Conservation (phyloP, 2,113 vertebrate genomes). For the Atlantisia rogersi region DNA sequence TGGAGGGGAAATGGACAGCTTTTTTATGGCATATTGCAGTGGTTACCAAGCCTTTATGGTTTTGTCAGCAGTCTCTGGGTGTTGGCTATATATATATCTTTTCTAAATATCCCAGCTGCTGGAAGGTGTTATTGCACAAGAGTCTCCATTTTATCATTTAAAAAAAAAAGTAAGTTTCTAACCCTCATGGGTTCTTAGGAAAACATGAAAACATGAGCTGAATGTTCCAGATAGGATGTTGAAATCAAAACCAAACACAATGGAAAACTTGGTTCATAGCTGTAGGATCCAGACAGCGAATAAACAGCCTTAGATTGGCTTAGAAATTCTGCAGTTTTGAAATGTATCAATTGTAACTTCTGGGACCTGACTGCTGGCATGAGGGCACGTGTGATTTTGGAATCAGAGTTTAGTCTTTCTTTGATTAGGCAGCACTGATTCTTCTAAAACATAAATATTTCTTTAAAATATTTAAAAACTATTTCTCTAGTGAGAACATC, state of each 20-base stretch:
- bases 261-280: conserved; percentile 39
- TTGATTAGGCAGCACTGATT: not conserved
- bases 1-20: not conserved
- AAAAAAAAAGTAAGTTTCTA: not conserved
- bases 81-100: not conserved
- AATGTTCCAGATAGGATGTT: conserved; percentile 40
- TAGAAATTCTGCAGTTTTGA: not conserved
- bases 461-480: not conserved
- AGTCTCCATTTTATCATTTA: not conserved
- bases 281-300: not conserved
- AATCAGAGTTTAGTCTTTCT: not conserved
- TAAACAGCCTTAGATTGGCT: not conserved
- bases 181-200: not conserved
- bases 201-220: conserved; percentile 24
- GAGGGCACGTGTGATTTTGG: not conserved
- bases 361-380: not conserved
- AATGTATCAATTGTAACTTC: not conserved
- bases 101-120: not conserved
- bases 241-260: conserved; percentile 15
- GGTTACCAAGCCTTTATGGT: not conserved
- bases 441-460: not conserved
- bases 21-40: not conserved
- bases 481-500: not conserved
- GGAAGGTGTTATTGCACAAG: not conserved
- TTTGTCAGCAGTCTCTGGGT: not conserved